phyloP scores from a whole-genome alignment of 2,888 invertebrate genomes.

The Oscheius sp. region DNA sequence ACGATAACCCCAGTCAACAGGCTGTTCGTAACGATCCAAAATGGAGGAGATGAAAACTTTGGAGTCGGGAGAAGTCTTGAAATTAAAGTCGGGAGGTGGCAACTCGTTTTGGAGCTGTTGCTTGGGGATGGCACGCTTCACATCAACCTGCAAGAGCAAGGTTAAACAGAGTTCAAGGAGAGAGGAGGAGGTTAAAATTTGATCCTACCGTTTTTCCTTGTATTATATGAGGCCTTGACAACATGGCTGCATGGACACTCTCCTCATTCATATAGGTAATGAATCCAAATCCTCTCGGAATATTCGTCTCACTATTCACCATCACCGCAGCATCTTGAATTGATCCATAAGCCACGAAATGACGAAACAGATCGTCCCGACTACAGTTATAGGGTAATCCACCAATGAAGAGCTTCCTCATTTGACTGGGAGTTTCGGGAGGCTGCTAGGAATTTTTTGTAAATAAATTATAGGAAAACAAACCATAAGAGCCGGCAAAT shows the following conservation, averaged over 20 bases:
- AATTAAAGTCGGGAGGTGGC: constrained; percentile 6
- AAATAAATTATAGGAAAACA: too few species aligned
- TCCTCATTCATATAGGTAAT: constrained; percentile 3
- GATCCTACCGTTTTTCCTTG: not conserved
- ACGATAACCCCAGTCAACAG: not conserved
- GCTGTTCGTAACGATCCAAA: not conserved
- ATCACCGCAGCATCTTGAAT: constrained; percentile 5
- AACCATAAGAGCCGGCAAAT: not conserved
- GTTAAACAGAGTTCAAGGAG: too few species aligned
- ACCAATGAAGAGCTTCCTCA: constrained; percentile 15
- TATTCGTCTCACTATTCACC: not conserved
- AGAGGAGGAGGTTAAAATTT: not conserved
- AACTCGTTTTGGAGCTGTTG: not conserved
- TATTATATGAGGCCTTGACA: not conserved
- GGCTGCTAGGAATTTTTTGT: not conserved
- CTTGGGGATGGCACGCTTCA: constrained; percentile 5
- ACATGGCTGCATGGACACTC: constrained; percentile 11
- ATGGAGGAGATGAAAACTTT: not conserved
- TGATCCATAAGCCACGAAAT: not conserved
- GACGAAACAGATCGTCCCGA: not conserved
- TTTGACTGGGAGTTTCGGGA: not conserved
- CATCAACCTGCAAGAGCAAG: constrained; percentile 9
- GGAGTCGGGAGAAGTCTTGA: not conserved
- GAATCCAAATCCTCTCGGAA: constrained; percentile 10
- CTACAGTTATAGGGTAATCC: constrained; percentile 1